Percentiles rank a stretch among this genome's conserved stretches.
Conservation (phyloP, 1,140 invertebrate genomes). For the Pissodes strobi region DNA sequence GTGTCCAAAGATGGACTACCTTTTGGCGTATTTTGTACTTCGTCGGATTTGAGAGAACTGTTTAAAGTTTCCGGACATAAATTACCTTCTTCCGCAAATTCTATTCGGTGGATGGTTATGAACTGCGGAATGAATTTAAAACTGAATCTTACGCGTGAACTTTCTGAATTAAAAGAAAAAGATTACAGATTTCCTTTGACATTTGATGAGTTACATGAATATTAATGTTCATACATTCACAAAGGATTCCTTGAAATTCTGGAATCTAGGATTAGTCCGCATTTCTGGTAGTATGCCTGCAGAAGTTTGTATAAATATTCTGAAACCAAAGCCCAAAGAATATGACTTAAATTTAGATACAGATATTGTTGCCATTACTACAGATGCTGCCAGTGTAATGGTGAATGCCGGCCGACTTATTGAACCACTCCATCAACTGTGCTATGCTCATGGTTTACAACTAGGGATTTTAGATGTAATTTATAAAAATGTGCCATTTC, state of each 20-base stretch:
- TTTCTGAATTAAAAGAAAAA: background rate
- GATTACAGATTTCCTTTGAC: slow-evolving; percentile 26
- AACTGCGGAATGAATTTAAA: slow-evolving; percentile 25
- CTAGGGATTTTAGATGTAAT: slow-evolving; percentile 19
- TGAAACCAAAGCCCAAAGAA: background rate
- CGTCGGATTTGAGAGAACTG: slow-evolving; percentile 23
- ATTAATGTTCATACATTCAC: slow-evolving; percentile 21
- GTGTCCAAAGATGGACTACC: slow-evolving; percentile 31
- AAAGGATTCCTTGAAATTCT: slow-evolving; percentile 2
- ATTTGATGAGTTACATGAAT: slow-evolving; percentile 25
- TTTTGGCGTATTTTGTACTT: slow-evolving; percentile 22
- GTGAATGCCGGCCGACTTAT: slow-evolving; percentile 13
- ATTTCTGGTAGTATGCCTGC: slow-evolving; percentile 18
- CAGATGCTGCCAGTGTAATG: slow-evolving; percentile 28
- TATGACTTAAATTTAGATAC: background rate
- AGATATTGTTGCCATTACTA: background rate
- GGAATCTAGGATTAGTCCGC: slow-evolving; percentile 17
- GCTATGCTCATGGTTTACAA: slow-evolving; percentile 21
- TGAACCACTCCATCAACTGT: slow-evolving; percentile 12
- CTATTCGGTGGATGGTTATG: slow-evolving; percentile 27
- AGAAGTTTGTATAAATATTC: background rate
- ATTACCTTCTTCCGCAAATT: slow-evolving; percentile 16
- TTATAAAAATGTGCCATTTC: too few species aligned
- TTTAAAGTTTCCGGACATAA: slow-evolving; percentile 14
- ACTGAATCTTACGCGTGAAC: slow-evolving; percentile 22